These are phyloP conservation scores for Bathynomus jamesi DNA, from an alignment of 1,140 invertebrate genomes.

Conservation along the genomic window DNA sequence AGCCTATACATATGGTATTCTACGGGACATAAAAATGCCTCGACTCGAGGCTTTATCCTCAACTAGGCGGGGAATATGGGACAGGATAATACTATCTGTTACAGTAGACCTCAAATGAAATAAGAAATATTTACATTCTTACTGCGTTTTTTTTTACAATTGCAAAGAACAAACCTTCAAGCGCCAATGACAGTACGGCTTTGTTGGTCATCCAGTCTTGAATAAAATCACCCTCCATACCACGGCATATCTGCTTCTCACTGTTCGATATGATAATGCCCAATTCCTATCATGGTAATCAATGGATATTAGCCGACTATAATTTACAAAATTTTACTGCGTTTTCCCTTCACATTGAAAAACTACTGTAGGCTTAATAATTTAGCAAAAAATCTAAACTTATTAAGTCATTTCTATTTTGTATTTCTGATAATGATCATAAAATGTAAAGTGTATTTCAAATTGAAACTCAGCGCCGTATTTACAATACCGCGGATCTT, in stretches of 20 bases:
- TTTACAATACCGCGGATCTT: no score
- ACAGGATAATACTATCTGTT: not conserved
- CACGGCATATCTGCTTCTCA: not conserved
- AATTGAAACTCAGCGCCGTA: no score
- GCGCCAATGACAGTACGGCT: constrained; percentile 47
- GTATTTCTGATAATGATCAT: no score
- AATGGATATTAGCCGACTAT: not conserved
- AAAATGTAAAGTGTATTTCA: no score
- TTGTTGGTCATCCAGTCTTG: constrained; percentile 50
- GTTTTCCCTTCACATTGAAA: no score
- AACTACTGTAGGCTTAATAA: no score
- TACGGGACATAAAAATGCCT: not conserved
- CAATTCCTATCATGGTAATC: not conserved
- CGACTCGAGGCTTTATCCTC: not conserved
- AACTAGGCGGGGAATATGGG: not conserved
- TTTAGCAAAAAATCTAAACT: no score
- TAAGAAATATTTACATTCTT: not conserved
- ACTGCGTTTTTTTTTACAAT: not conserved
- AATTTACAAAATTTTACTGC: no score
- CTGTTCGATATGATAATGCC: not conserved
- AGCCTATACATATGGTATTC: no score
- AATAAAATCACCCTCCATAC: constrained; percentile 41
- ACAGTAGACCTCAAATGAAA: not conserved
- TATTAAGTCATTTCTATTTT: no score
- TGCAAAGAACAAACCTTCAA: constrained; percentile 44